Evolutionary conservation across 2,113 vertebrate species (phyloP).

Genomic region (Sclerurus mexicanus): DNA sequence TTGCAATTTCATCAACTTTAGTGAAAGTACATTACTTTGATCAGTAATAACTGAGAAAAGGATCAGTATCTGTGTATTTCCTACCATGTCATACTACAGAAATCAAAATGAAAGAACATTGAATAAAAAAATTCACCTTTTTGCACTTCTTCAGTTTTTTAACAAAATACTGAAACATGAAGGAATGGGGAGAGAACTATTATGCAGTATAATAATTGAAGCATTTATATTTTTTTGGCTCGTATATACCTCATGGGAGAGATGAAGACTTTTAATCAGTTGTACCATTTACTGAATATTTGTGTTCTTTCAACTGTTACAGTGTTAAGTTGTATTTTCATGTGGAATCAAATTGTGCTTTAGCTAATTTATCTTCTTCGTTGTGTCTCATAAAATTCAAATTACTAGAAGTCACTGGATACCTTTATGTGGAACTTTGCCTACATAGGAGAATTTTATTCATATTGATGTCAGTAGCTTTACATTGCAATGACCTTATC

Average conservation of each 20-base stretch:
- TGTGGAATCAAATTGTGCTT: background rate
- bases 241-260: background rate
- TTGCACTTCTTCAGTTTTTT: background rate
- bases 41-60: background rate
- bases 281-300: background rate
- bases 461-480: background rate
- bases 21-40: background rate
- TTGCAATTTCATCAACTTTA: background rate
- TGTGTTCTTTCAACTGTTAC: background rate
- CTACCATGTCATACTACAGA: background rate
- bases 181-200: background rate
- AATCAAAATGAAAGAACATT: background rate
- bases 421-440: background rate
- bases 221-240: background rate
- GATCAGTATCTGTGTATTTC: background rate
- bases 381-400: background rate
- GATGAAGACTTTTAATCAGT: background rate
- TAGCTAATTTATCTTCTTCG: background rate
- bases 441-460: background rate
- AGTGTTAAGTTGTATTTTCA: background rate
- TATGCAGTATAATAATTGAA: background rate
- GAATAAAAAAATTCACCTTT: background rate
- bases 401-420: background rate
- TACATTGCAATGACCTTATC: background rate
- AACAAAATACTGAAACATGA: background rate